Percentiles rank a stretch among this genome's conserved stretches.
Evolutionary conservation across 2,797 vertebrate genomes (phyloP).

Genomic region (Enteromius radiatus): DNA sequence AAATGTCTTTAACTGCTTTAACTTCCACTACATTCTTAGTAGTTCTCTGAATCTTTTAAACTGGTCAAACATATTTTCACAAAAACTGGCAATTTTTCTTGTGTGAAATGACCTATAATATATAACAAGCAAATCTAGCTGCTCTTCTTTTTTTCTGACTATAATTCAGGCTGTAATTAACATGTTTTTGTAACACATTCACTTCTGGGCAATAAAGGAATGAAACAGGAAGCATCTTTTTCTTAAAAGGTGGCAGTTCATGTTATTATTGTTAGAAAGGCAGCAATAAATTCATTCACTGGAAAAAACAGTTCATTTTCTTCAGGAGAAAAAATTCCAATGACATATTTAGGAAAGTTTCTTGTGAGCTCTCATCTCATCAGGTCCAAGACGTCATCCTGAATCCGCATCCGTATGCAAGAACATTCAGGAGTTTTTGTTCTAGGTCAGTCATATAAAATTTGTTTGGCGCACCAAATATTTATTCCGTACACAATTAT

Average conservation of each 20-base stretch:
- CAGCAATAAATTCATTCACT: conserved; percentile 31
- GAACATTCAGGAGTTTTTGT: conserved; percentile 22
- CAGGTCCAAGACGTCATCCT: not conserved
- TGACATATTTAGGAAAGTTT: conserved; percentile 7
- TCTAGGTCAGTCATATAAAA: conserved; percentile 11
- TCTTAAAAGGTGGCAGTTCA: not conserved
- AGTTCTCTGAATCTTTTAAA: conserved; percentile 70
- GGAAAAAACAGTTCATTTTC: conserved; percentile 41
- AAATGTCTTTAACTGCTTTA: conserved; percentile 72
- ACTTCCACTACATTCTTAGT: conserved; percentile 70
- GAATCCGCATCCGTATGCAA: conserved; percentile 12
- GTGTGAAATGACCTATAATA: conserved; percentile 13
- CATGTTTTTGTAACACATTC: not conserved
- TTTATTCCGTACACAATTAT: conserved; percentile 21
- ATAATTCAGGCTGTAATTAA: conserved; percentile 23
- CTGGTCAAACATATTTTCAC: conserved; percentile 66
- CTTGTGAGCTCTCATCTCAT: not conserved
- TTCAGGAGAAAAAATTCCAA: conserved; percentile 29
- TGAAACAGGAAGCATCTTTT: conserved; percentile 16
- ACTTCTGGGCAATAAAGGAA: conserved; percentile 9
- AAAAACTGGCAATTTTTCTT: not conserved
- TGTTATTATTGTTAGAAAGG: conserved; percentile 2
- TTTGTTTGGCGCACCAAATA: conserved; percentile 26
- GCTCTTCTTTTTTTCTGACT: conserved; percentile 55
- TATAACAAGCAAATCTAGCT: conserved; percentile 32